Base-by-base conservation (phyloP, 2,113 vertebrate species). In the Pithys albifrons region DNA sequence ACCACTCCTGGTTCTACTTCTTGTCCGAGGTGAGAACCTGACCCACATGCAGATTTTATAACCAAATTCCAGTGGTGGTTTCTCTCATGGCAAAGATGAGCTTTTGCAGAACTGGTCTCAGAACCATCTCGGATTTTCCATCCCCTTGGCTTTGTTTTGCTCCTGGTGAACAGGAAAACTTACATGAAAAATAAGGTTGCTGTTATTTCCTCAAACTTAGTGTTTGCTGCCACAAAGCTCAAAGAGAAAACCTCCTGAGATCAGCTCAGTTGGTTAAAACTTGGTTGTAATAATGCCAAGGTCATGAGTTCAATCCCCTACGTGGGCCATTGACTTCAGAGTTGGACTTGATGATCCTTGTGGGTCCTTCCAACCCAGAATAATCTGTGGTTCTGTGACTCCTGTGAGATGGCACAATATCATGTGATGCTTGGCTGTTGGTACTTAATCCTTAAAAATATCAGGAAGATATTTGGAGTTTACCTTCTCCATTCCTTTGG, bases 1-100 rank as follows among this genome's bases (percentile, higher is more conserved):
- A 99, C 95, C 99, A 99, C 91, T 99, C 99, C 15, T 99, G 99
- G 99, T 99, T 99, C 97, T 99, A 99, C 96, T 99, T 98, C 87
- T 97, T 99, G 71, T 99, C 99, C 15, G 99, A 99, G 98, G 99
- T 99, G 89, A 95, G 31, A 72, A 31, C 0, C 0, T 19, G 16
- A 20, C 28, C 17, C 4, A 27, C 37, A 37, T 52, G 12, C 12
- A 10, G 72, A 28, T 77, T 83, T 58, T 19, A 41, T 55, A 10
- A 25, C 48, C 69, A 19, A 35, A 15, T 19, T 28, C 20, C 33
- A 16, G 14, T 64, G 11, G 13, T 12, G 1, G 9, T 66, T 14
- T 28, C 7, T 39, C 76, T 62, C 27, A 0, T 70, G 58, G 70
- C 49, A 70, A 58, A 43, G 37, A 23, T 19, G 57, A 92, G 45